Conservation (phyloP, 2,797 vertebrate species). For the Pampus argenteus region DNA sequence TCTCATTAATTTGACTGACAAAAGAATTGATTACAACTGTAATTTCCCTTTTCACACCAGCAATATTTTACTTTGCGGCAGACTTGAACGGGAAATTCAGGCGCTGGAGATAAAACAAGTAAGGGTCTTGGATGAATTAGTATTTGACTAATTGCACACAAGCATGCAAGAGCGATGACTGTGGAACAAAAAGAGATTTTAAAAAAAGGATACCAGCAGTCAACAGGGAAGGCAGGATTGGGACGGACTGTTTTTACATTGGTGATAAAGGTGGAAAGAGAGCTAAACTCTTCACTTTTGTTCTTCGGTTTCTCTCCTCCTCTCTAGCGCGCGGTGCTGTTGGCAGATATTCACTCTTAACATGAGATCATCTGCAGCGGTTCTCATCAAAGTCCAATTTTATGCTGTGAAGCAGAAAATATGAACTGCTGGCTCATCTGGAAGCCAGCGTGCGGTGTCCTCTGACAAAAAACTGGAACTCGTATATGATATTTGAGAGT, state of each 20-base stretch:
- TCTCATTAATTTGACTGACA: conserved; percentile 59
- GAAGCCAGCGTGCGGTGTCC: too few relatives aligned
- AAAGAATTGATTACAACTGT: conserved; percentile 60
- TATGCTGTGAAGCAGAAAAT: conserved; percentile 26
- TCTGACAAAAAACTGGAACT: conserved; percentile 7
- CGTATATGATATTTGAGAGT: neutral
- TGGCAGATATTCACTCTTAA: conserved; percentile 25
- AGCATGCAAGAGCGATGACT: conserved; percentile 12
- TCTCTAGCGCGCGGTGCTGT: conserved; percentile 8
- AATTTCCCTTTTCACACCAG: conserved; percentile 48
- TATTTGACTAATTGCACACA: conserved; percentile 49
- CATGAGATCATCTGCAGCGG: conserved; percentile 26
- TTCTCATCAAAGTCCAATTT: conserved; percentile 43
- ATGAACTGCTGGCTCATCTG: conserved; percentile 22
- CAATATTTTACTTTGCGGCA: conserved; percentile 51
- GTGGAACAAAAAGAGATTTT: conserved; percentile 19
- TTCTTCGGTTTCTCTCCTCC: conserved; percentile 2
- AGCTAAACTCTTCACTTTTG: neutral
- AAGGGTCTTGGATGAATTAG: conserved; percentile 36
- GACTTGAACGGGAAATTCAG: conserved; percentile 41
- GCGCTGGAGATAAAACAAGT: conserved; percentile 43
- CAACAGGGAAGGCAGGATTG: neutral
- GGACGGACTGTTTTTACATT: conserved; percentile 8
- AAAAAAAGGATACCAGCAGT: conserved; percentile 4
- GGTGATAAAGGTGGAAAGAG: neutral